These are phyloP conservation scores for Drosophila testacea DNA, from an alignment of 2,888 invertebrate species.

Conservation along the genomic window DNA sequence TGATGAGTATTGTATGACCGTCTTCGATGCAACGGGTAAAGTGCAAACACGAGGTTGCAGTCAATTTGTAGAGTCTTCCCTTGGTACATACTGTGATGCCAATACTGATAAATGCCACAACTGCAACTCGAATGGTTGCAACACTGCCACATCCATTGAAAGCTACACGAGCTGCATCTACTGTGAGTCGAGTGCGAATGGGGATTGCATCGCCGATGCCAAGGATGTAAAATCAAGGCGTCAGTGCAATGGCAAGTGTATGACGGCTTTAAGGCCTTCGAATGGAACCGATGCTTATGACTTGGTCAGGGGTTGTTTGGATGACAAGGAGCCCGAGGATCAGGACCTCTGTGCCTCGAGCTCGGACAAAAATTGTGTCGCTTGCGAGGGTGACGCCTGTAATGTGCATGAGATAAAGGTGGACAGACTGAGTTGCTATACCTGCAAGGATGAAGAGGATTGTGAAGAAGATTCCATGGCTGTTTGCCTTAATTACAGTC, in stretches of 20 bases:
- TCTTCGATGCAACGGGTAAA: slow-evolving; percentile 63
- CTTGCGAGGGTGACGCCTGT: slow-evolving; percentile 66
- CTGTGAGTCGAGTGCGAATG: slow-evolving; percentile 64
- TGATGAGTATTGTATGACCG: slow-evolving; percentile 78
- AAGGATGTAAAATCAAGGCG: slow-evolving; percentile 56
- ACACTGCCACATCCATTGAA: slow-evolving; percentile 56
- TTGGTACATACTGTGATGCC: slow-evolving; percentile 69
- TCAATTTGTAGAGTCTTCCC: slow-evolving; percentile 61
- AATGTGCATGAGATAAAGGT: slow-evolving; percentile 52
- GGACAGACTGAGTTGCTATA: slow-evolving; percentile 51
- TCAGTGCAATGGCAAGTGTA: slow-evolving; percentile 76
- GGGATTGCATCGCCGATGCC: slow-evolving; percentile 61
- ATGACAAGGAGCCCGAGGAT: slow-evolving; percentile 78
- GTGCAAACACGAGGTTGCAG: slow-evolving; percentile 79
- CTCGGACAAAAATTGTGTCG: slow-evolving; percentile 49
- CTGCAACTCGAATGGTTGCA: slow-evolving; percentile 82
- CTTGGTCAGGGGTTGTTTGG: slow-evolving; percentile 74
- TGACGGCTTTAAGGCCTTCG: slow-evolving; percentile 65
- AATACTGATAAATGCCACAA: slow-evolving; percentile 69
- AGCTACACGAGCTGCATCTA: slow-evolving; percentile 75
- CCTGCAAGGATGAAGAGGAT: slow-evolving; percentile 39
- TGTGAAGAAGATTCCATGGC: slow-evolving; percentile 48
- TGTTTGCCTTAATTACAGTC: slow-evolving; percentile 53
- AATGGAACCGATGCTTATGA: slow-evolving; percentile 46
- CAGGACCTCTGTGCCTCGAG: slow-evolving; percentile 59